Evolutionary conservation across 1,140 invertebrate genomes (phyloP), one percentile per base, ranked within the genome.

Genomic region (Drosophila kanapiae): DNA sequence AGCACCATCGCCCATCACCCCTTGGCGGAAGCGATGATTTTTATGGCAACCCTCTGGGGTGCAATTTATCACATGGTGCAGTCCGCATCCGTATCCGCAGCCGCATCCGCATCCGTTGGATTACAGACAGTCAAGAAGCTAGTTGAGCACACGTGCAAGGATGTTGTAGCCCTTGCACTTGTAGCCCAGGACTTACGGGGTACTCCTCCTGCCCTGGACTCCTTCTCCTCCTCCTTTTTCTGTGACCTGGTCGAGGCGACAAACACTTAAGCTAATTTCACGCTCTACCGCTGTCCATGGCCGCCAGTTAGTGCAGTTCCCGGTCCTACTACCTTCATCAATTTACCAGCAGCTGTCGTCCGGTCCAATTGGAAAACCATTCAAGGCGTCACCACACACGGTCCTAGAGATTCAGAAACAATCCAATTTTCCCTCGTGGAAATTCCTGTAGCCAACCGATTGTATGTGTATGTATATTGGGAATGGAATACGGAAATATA

Each of bases 61-160:
- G 85, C 84, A 84, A 93, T 93, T 92, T 92, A 92, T 92, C 91
- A 93, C 86, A 83, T 91, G 78, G 77, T 71, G 45, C 65, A 69
- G 14, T 60, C 48, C 43, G 27, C 40, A 59, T 43, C 62, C 61
- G 33, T n/a, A 48, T 37, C 27, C 58, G 35, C 48, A 49, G 51
- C 51, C 49, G 33, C 23, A 48, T 37, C 27, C 58, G 35, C 48
- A 49, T 58, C 51, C 49, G 56, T 63, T 56, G 86, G 90, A 91
- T 92, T 91, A 92, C 75, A 74, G 77, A 78, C 75, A 92, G 91
- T 91, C 87, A 92, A 91, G 88, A 92, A 92, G 83, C 72, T 85
- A 88, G 45, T 48, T n/a, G 33, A 33, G 60, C 62, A 82, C 84
- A 88, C 84, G 84, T 88, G 84, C 84, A 82, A 37, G 60, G 38